Percentiles rank a stretch among this genome's conserved stretches.
Evolutionary conservation across 1,140 invertebrate genomes (phyloP).

Genomic region (Drosophila azteca): DNA sequence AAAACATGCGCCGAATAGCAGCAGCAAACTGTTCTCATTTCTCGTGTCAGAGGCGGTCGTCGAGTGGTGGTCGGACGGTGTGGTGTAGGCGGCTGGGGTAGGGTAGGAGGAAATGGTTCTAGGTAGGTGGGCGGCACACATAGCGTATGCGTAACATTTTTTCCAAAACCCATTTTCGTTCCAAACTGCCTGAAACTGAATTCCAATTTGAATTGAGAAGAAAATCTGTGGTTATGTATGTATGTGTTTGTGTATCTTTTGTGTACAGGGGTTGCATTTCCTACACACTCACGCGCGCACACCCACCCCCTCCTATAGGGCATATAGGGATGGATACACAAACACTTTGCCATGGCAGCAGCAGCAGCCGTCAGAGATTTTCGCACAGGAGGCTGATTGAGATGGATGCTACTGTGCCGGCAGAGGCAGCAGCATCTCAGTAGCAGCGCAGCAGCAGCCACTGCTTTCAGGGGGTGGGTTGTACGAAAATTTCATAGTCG

Average conservation of each 20-base stretch:
- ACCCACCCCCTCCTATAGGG: neutral
- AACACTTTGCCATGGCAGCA: too few relatives aligned
- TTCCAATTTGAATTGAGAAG: constrained; percentile 46
- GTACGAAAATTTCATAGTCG: constrained; percentile 14
- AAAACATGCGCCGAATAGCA: constrained; percentile 67
- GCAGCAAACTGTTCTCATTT: constrained; percentile 20
- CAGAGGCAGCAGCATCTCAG: neutral
- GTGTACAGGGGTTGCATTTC: too few relatives aligned
- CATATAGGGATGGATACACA: too few relatives aligned
- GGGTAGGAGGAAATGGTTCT: neutral
- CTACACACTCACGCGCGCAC: too few relatives aligned
- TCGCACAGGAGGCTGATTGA: too few relatives aligned
- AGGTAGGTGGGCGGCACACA: constrained; percentile 18
- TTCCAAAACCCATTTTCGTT: constrained; percentile 31
- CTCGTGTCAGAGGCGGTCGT: too few relatives aligned
- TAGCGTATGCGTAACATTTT: constrained; percentile 58
- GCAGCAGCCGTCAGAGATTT: too few relatives aligned
- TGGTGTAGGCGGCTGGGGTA: too few relatives aligned
- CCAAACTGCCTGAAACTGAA: constrained; percentile 29
- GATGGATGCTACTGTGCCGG: too few relatives aligned
- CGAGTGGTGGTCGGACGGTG: too few relatives aligned
- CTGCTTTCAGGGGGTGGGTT: constrained; percentile 26
- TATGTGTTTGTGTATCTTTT: too few relatives aligned
- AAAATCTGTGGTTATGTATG: constrained; percentile 8
- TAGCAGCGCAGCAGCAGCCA: neutral